Evolutionary conservation across 2,888 invertebrate species (phyloP).

Genomic region (Zygaena filipendulae): DNA sequence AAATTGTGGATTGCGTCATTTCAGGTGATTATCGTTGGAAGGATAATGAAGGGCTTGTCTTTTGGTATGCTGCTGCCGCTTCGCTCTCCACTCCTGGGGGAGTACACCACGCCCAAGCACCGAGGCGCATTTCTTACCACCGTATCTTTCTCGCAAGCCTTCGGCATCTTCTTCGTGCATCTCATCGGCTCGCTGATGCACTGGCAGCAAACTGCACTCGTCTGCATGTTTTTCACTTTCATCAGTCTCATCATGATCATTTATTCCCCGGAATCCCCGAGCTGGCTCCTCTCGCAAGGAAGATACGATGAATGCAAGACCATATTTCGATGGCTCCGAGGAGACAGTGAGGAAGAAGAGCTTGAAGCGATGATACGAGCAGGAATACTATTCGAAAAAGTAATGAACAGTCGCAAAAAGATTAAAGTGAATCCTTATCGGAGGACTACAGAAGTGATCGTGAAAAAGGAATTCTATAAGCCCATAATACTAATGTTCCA

Average conservation of each 20-base stretch:
- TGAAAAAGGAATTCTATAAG: conserved; percentile 60
- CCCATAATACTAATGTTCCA: conserved; percentile 68
- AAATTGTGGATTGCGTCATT: no score
- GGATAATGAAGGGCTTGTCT: conserved; percentile 46
- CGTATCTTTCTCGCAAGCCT: conserved; percentile 65
- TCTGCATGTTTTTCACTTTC: conserved; percentile 49
- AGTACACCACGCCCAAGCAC: conserved; percentile 67
- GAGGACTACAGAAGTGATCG: conserved; percentile 20
- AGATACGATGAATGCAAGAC: conserved; percentile 59
- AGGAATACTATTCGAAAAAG: conserved; percentile 23
- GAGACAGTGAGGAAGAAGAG: conserved; percentile 48
- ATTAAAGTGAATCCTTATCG: conserved; percentile 14
- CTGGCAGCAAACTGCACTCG: conserved; percentile 65
- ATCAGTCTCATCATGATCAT: conserved; percentile 45
- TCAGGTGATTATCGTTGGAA: conserved; percentile 31
- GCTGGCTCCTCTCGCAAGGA: conserved; percentile 70
- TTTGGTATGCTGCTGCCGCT: conserved; percentile 59
- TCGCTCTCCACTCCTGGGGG: conserved; percentile 61
- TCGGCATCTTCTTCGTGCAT: conserved; percentile 72
- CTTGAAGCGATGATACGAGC: conserved; percentile 38
- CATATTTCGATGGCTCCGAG: conserved; percentile 68
- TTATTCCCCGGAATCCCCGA: conserved; percentile 70
- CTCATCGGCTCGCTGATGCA: conserved; percentile 66
- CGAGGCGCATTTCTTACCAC: conserved; percentile 70
- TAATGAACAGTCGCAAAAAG: conserved; percentile 18